These are phyloP conservation scores for Entomobrya proxima DNA, from an alignment of 2,888 invertebrate species.

Conservation along the genomic window DNA sequence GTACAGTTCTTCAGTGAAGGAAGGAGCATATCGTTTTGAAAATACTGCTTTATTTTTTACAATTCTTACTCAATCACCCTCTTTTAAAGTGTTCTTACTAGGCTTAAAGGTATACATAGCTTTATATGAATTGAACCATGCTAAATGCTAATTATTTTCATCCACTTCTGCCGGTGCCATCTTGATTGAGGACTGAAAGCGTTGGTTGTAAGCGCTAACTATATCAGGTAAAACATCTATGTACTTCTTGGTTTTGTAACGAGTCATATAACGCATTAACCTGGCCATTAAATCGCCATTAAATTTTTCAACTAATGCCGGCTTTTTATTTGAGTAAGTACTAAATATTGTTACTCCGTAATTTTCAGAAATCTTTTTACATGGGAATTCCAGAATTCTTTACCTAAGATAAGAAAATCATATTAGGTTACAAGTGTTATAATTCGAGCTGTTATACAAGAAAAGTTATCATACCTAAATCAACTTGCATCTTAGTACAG, in stretches of 20 bases:
- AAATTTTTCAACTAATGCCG: conserved; percentile 54
- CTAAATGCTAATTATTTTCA: conserved; percentile 25
- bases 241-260: conserved; percentile 29
- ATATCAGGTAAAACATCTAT: conserved; percentile 42
- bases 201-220: conserved; percentile 41
- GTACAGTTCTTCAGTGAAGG: conserved; percentile 30
- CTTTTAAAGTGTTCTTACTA: neutral
- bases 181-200: conserved; percentile 16
- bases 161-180: conserved; percentile 26
- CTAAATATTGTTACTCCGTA: conserved; percentile 41
- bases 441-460: no score
- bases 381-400: conserved; percentile 33
- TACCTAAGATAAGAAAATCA: no score
- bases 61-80: conserved; percentile 39
- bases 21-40: conserved; percentile 33
- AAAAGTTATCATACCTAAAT: no score
- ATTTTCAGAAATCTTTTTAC: conserved; percentile 15
- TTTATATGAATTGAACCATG: conserved; percentile 22
- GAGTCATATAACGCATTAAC: conserved; percentile 46
- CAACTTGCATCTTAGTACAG: conserved; percentile 14
- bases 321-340: conserved; percentile 46
- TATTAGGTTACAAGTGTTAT: no score
- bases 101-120: neutral
- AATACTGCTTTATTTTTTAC: conserved; percentile 21
- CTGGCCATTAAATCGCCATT: conserved; percentile 43